Evolutionary conservation across 35 echinoderm and acorn worm genomes (phyloP), one percentile per base, ranked within the genome.

Genomic region (Apostichopus californicus): DNA sequence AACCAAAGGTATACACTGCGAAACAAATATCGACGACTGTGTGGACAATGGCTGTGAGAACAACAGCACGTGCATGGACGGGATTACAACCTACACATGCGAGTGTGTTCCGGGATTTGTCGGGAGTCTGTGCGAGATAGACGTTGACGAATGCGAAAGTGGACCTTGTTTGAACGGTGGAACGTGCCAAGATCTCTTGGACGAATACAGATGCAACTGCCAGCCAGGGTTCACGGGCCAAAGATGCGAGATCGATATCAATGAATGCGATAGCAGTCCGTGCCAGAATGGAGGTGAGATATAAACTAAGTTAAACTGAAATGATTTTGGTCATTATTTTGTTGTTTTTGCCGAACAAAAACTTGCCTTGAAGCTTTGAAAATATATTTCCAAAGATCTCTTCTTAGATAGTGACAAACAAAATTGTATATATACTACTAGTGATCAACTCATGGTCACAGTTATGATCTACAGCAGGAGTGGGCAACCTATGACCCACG

Each of bases 221-320:
- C 21, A 78, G 87, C 61, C 93, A 6, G 93, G 93, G 65, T 95
- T 92, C 78, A 71, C 11, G 57, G 91, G 94, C 60, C 78, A 56
- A 11, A 20, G 77, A 21, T 96, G 95, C 46, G 92, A 96, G 34
- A 26, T 83, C 20, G 64, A 96, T 18, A 92, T 92, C 6, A 60
- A 94, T 22, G 95, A 96, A 87, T 96, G 95, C 55, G 15, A 8
- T 3, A 96, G 95, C 83, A 72, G 55, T 77, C 95, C 95, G 0
- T 96, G 95, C 68, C 90, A 92, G 57, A 94, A 96, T 68, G 90
- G 90, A 5, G 95, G 89, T 91, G 34, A 91, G 86, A 7, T 85
- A 17, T 4, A 83, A 18, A 61, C 12, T 46, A 46, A 46, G 34
- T 46, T 46, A 46, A 61, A 61, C 58, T 61, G 4, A 61, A 61